Conservation (phyloP, 2,888 invertebrate genomes). For the Anodontia alba region DNA sequence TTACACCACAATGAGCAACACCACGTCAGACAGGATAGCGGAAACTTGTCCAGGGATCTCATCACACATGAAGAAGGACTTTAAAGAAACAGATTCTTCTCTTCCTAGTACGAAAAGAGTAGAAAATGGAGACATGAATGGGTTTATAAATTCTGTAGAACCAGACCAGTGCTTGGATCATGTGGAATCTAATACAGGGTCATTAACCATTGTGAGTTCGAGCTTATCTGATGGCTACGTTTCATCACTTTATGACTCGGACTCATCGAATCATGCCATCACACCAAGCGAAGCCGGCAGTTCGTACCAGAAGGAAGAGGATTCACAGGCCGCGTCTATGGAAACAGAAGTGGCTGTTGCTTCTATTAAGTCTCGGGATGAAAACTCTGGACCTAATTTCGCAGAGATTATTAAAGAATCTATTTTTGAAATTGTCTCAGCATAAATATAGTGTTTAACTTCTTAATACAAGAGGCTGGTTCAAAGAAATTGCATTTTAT, state of each 20-base stretch:
- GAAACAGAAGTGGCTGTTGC: not conserved
- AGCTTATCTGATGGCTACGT: constrained; percentile 27
- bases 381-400: constrained; percentile 87
- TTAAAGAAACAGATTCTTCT: constrained; percentile 5
- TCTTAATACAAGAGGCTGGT: not conserved
- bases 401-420: constrained; percentile 97
- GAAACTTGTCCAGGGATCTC: constrained; percentile 80
- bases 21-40: constrained; percentile 78
- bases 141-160: constrained; percentile 31
- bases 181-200: constrained; percentile 43
- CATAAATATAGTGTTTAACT: constrained; percentile 79
- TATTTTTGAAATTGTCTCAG: constrained; percentile 95
- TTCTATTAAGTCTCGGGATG: constrained; percentile 40
- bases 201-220: constrained; percentile 9
- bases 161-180: not conserved
- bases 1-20: constrained; percentile 79
- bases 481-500: not conserved
- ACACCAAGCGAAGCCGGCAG: constrained; percentile 23
- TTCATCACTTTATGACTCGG: constrained; percentile 58
- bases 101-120: not conserved
- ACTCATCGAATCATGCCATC: constrained; percentile 56
- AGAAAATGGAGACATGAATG: constrained; percentile 29
- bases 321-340: not conserved
- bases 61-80: constrained; percentile 81
- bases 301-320: constrained; percentile 43